These are phyloP conservation scores for Theretra japonica DNA, from an alignment of 2,888 invertebrate genomes.

Conservation along the genomic window DNA sequence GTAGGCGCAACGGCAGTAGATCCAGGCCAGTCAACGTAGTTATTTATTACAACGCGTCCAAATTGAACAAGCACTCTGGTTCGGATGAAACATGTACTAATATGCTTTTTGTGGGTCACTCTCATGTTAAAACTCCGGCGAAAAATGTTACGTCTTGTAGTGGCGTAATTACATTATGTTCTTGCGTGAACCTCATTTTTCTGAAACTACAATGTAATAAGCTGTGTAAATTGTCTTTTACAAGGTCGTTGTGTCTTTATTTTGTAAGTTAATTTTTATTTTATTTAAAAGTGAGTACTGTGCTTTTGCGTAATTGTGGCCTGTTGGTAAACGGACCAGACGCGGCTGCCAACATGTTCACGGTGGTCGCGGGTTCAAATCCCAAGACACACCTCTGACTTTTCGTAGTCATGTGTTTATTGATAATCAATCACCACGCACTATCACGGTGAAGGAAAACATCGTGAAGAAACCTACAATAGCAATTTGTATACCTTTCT, in stretches of 20 bases:
- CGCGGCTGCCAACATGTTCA: too few species aligned
- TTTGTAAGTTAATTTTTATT: too few species aligned
- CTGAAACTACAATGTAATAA: background rate
- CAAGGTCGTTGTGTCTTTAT: background rate
- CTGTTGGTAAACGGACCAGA: too few species aligned
- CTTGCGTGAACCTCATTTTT: background rate
- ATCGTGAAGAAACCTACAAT: too few species aligned
- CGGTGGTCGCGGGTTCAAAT: too few species aligned
- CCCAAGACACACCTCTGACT: too few species aligned
- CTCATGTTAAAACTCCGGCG: background rate
- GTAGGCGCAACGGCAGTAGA: conserved; percentile 32
- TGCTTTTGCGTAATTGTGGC: too few species aligned
- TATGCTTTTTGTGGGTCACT: conserved; percentile 13
- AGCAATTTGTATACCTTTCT: too few species aligned
- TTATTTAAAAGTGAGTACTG: too few species aligned
- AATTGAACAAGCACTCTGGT: conserved; percentile 26
- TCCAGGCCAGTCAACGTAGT: conserved; percentile 39
- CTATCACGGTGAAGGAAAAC: too few species aligned
- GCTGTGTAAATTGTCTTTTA: background rate
- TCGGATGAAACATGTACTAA: conserved; percentile 7
- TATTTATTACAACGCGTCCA: conserved; percentile 38
- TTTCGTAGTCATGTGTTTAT: too few species aligned
- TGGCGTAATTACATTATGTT: conserved; percentile 3
- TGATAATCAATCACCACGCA: too few species aligned
- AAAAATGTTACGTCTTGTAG: background rate